Conservation (phyloP, 2,888 invertebrate species). For the Rhyacophila evoluta region DNA sequence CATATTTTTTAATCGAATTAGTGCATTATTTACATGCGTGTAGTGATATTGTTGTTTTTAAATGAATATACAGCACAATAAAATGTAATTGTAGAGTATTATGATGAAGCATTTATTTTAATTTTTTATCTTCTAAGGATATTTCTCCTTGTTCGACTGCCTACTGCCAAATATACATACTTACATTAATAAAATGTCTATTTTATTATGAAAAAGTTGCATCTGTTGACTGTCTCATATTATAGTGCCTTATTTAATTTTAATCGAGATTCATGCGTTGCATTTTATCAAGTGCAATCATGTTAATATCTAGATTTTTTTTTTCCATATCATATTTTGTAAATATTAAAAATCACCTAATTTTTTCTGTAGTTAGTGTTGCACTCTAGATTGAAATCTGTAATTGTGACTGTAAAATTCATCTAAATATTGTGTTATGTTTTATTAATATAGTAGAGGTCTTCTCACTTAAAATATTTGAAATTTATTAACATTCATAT, state of each 20-base stretch:
- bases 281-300: no score
- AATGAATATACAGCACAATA: conserved; percentile 45
- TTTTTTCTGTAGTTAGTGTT: no score
- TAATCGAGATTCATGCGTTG: background rate
- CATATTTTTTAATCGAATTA: conserved; percentile 63
- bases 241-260: conserved; percentile 20
- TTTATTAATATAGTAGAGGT: no score
- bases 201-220: background rate
- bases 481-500: no score
- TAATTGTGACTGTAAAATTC: no score
- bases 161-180: conserved; percentile 13
- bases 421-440: no score
- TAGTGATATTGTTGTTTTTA: conserved; percentile 42
- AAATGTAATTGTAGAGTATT: conserved; percentile 56
- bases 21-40: conserved; percentile 22
- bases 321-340: no score
- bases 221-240: background rate
- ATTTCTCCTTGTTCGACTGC: conserved; percentile 3
- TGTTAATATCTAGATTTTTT: no score
- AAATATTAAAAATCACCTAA: no score
- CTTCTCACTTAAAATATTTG: no score
- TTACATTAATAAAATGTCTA: conserved; percentile 1
- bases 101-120: conserved; percentile 38
- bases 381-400: no score
- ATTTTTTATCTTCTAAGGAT: conserved; percentile 52